Percentiles rank a stretch among this genome's conserved stretches.
These are phyloP conservation scores for Decapterus maruadsi DNA, from an alignment of 2,797 vertebrate genomes.

Conservation along the genomic window DNA sequence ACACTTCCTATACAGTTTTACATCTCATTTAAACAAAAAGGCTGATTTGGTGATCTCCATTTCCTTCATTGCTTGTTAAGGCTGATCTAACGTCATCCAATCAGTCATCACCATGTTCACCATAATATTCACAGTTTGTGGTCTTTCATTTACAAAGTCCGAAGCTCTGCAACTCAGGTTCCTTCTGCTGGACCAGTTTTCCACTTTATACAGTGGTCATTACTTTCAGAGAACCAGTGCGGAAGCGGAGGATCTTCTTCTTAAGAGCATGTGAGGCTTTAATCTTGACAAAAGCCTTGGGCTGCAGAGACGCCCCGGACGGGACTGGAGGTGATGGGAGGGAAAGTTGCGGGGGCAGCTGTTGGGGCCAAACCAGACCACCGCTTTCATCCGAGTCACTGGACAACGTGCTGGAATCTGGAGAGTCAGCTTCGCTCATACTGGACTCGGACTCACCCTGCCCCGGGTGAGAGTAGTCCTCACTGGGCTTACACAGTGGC, in stretches of 20 bases:
- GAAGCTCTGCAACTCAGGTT: neutral
- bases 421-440: slow-evolving; percentile 88
- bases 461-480: slow-evolving; percentile 61
- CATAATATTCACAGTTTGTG: neutral
- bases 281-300: slow-evolving; percentile 93
- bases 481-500: slow-evolving; percentile 62
- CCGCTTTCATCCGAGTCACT: slow-evolving; percentile 91
- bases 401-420: slow-evolving; percentile 87
- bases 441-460: slow-evolving; percentile 89
- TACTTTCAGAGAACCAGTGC: slow-evolving; percentile 91
- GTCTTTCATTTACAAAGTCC: neutral
- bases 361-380: slow-evolving; percentile 91
- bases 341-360: slow-evolving; percentile 86
- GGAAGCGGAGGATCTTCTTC: slow-evolving; percentile 93
- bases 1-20: neutral
- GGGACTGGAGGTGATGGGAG: slow-evolving; percentile 71
- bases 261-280: slow-evolving; percentile 93
- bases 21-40: slow-evolving; percentile 7
- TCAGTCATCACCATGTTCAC: neutral
- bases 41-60: slow-evolving; percentile 4
- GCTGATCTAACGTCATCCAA: neutral
- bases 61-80: slow-evolving; percentile 27
- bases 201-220: slow-evolving; percentile 91
- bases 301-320: slow-evolving; percentile 77
- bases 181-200: neutral